Conservation (phyloP, 2,888 invertebrate species). For the Corbicula japonica region DNA sequence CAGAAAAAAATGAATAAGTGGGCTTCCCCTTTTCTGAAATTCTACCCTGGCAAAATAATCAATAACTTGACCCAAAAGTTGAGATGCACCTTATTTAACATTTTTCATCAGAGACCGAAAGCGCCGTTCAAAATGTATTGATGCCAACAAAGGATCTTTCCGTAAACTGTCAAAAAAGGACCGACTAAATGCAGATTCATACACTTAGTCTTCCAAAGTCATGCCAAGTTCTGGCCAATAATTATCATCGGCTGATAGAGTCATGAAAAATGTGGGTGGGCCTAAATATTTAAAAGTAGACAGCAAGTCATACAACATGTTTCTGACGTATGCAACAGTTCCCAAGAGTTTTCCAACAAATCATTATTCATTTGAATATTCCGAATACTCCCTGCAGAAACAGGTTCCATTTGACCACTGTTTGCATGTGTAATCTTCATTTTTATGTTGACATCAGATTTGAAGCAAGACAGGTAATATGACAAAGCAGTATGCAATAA, state of each 20-base stretch:
- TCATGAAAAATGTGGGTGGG: slow-evolving; percentile 61
- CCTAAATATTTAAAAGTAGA: slow-evolving; percentile 45
- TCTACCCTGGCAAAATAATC: no score
- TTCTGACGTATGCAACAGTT: slow-evolving; percentile 61
- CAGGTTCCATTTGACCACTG: background rate
- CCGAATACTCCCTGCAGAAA: slow-evolving; percentile 12
- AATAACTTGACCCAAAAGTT: no score
- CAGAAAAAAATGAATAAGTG: no score
- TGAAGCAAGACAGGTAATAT: slow-evolving; percentile 32
- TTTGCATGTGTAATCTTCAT: slow-evolving; percentile 25
- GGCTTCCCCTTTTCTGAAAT: no score
- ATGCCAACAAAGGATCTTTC: no score
- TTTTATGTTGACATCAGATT: slow-evolving; percentile 28
- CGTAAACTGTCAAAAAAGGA: no score
- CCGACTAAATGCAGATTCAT: no score
- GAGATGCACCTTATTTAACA: no score
- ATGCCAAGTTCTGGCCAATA: slow-evolving; percentile 54
- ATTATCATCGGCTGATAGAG: slow-evolving; percentile 65
- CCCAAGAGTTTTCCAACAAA: slow-evolving; percentile 49
- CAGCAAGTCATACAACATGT: slow-evolving; percentile 42
- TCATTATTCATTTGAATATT: slow-evolving; percentile 19
- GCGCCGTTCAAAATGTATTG: no score
- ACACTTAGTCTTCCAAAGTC: slow-evolving; percentile 31
- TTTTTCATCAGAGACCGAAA: no score
- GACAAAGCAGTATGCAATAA: slow-evolving; percentile 45